Conservation (phyloP, 2,888 invertebrate genomes). For the Noctua comes region DNA sequence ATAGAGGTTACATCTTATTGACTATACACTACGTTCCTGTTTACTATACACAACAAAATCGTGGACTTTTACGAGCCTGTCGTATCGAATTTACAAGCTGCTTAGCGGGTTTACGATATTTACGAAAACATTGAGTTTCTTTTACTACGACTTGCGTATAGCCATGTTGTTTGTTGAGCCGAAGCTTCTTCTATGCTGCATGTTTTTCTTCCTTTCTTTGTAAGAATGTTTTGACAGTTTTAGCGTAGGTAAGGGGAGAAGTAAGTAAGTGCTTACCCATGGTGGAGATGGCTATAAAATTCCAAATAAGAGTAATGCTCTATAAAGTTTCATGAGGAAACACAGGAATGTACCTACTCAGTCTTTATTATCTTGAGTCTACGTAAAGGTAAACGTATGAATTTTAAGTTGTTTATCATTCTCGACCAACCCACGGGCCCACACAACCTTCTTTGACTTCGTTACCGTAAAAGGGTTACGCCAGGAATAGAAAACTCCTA, state of each 20-base stretch:
- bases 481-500: conserved; percentile 27
- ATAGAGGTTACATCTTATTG: conserved; percentile 74
- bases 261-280: background rate
- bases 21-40: conserved; percentile 53
- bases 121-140: conserved; percentile 55
- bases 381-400: background rate
- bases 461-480: conserved; percentile 11
- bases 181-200: conserved; percentile 7
- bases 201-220: background rate
- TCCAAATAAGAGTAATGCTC: background rate
- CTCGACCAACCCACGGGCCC: too few relatives aligned
- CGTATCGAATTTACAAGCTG: conserved; percentile 71
- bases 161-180: background rate
- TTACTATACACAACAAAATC: conserved; percentile 61
- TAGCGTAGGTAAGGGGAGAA: background rate
- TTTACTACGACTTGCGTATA: conserved; percentile 19
- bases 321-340: background rate
- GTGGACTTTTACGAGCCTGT: conserved; percentile 68
- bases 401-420: conserved; percentile 1
- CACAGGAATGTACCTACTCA: background rate
- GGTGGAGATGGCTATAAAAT: background rate
- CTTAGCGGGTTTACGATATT: conserved; percentile 73
- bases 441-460: conserved; percentile 5
- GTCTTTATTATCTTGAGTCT: background rate
- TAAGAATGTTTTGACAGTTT: conserved; percentile 5